phyloP scores from a whole-genome alignment of 2,797 vertebrate genomes.

The Ataeniobius toweri region DNA sequence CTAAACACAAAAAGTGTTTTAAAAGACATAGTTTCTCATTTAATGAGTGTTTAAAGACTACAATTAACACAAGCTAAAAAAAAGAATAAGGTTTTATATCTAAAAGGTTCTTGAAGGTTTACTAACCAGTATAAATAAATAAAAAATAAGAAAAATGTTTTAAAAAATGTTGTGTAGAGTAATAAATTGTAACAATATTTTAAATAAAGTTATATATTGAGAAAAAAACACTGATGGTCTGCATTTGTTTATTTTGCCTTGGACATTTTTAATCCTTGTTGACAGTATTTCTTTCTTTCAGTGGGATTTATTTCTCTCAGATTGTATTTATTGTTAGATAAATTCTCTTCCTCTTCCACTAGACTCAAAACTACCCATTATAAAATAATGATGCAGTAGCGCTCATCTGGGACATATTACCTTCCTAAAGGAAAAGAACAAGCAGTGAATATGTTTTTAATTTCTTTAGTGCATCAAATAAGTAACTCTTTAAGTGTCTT shows the following conservation, averaged over 20 bases:
- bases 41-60: conserved; percentile 66
- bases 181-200: conserved; percentile 99
- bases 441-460: conserved; percentile 34
- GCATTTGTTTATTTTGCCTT: conserved; percentile 26
- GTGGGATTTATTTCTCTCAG: conserved; percentile 2
- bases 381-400: conserved; percentile 25
- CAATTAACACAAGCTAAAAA: conserved; percentile 61
- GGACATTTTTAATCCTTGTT: not conserved
- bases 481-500: conserved; percentile 5
- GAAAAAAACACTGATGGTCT: conserved; percentile 50
- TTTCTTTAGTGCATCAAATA: conserved; percentile 14
- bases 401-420: conserved; percentile 39
- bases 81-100: conserved; percentile 77
- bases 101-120: conserved; percentile 75
- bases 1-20: conserved; percentile 48
- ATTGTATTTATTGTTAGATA: conserved; percentile 45
- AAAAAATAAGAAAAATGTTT: conserved; percentile 72
- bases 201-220: conserved; percentile 98
- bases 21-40: conserved; percentile 54
- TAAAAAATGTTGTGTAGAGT: conserved; percentile 90
- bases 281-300: not conserved
- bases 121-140: conserved; percentile 77
- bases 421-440: not conserved
- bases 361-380: conserved; percentile 17
- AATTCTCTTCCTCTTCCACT: conserved; percentile 26